Conservation (phyloP, 2,797 vertebrate genomes). For the Gymnocypris eckloni region DNA sequence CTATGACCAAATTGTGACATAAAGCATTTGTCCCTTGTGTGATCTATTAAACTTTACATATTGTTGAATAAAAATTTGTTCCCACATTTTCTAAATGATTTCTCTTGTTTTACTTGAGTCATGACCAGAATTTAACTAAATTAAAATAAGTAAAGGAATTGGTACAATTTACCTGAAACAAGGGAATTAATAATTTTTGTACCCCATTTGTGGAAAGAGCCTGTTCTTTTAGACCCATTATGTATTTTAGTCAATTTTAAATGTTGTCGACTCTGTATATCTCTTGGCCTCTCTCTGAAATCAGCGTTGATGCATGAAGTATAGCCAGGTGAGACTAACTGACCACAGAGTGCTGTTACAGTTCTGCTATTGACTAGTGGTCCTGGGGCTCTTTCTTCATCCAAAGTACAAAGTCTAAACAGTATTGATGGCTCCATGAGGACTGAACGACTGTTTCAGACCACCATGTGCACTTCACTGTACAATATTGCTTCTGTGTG, state of each 20-base stretch:
- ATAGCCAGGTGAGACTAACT: constrained; percentile 6
- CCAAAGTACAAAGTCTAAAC: not conserved
- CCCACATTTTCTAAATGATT: not conserved
- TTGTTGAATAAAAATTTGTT: not conserved
- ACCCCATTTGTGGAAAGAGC: not conserved
- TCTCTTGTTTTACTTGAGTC: not conserved
- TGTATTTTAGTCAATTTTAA: not conserved
- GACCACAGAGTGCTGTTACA: constrained; percentile 24
- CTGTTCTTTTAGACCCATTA: not conserved
- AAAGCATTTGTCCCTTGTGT: not conserved
- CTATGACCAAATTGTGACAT: not conserved
- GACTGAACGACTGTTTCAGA: not conserved
- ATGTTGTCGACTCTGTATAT: not conserved
- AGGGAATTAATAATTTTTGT: not conserved
- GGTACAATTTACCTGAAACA: not conserved
- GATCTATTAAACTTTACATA: not conserved
- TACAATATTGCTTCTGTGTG: not conserved
- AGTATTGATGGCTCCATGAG: constrained; percentile 13
- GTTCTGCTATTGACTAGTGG: constrained; percentile 12
- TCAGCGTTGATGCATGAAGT: constrained; percentile 42
- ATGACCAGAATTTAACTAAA: not conserved
- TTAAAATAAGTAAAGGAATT: not conserved
- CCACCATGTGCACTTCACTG: not conserved
- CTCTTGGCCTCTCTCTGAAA: not conserved
- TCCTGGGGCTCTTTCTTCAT: constrained; percentile 23